phyloP scores from a whole-genome alignment of 2,888 invertebrate genomes.

The Cordilura impudica region DNA sequence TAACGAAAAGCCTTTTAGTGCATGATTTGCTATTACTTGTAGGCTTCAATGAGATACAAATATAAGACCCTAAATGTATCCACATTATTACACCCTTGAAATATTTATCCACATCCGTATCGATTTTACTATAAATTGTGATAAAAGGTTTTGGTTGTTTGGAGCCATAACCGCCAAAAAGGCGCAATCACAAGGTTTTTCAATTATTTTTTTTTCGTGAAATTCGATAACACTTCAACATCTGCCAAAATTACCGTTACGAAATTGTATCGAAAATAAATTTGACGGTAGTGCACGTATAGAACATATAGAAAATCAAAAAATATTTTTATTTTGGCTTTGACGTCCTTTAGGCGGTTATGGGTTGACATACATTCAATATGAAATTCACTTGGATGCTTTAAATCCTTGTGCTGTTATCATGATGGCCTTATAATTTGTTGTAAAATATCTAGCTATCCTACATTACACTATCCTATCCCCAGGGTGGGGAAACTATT shows the following conservation, averaged over 20 bases:
- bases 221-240: no score
- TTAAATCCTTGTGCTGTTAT: neutral
- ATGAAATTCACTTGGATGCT: slow-evolving; percentile 22
- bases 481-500: neutral
- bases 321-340: no score
- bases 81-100: neutral
- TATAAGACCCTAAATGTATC: neutral
- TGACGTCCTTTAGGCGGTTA: neutral
- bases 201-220: no score
- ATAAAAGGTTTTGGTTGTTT: slow-evolving; percentile 11
- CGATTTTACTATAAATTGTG: slow-evolving; percentile 39
- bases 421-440: slow-evolving; percentile 47
- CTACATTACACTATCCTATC: neutral
- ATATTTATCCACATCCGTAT: slow-evolving; percentile 4
- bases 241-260: no score
- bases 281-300: no score
- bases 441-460: slow-evolving; percentile 18
- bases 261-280: no score
- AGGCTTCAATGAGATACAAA: neutral
- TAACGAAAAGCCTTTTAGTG: neutral
- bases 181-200: no score
- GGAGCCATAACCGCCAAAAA: no score
- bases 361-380: neutral
- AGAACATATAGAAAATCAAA: no score
- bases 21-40: neutral